These are phyloP conservation scores for Abscondita cerata DNA, from an alignment of 2,888 invertebrate genomes.

Conservation along the genomic window DNA sequence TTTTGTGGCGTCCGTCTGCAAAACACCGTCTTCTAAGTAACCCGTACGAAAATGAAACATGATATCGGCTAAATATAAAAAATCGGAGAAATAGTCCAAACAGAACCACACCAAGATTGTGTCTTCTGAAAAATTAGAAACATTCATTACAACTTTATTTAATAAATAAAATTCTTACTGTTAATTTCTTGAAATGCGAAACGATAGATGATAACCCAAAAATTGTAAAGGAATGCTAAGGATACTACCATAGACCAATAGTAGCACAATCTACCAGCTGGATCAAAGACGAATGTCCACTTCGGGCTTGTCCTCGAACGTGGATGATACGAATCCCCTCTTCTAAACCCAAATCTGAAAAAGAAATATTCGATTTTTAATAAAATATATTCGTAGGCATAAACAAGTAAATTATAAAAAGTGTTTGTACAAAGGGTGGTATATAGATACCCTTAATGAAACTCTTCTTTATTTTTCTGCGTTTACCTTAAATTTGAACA, in stretches of 20 bases:
- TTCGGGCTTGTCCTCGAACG: conserved; percentile 72
- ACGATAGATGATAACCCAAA: conserved; percentile 98
- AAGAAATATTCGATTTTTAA: no score
- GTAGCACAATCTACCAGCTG: conserved; percentile 94
- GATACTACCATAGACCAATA: conserved; percentile 98
- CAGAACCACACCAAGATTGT: conserved; percentile 95
- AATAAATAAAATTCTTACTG: conserved; percentile 65
- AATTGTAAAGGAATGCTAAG: conserved; percentile 94
- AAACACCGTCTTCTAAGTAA: conserved; percentile 95
- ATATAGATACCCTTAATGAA: no score
- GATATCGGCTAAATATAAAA: conserved; percentile 95
- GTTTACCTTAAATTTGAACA: no score
- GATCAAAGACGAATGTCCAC: conserved; percentile 98
- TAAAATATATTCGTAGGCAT: no score
- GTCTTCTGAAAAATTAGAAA: conserved; percentile 67
- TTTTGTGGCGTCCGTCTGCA: conserved; percentile 94
- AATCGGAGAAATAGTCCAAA: conserved; percentile 95
- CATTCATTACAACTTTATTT: neutral
- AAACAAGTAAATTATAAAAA: no score
- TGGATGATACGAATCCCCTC: conserved; percentile 68
- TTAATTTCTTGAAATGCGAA: conserved; percentile 99
- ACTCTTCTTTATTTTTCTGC: no score
- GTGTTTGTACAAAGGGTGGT: no score
- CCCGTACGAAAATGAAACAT: conserved; percentile 97
- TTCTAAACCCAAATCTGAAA: conserved; percentile 64